Evolutionary conservation across 2,888 invertebrate species (phyloP).

Genomic region (Eristalis tenax): DNA sequence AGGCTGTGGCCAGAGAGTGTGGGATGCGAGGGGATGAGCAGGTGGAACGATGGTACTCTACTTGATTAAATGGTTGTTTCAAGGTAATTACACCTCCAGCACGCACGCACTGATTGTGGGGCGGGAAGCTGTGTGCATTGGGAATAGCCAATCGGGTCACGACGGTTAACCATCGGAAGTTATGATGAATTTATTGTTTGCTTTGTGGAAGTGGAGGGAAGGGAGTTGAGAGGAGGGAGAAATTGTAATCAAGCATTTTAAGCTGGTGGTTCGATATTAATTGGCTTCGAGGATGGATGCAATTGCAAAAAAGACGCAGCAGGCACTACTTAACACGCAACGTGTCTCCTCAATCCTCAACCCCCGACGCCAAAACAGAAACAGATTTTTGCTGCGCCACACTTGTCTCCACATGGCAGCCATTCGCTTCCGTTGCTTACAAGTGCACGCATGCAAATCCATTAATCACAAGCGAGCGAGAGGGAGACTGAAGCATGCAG

Average conservation of each 20-base stretch:
- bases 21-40: neutral
- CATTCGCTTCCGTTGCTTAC: conserved; percentile 46
- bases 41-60: neutral
- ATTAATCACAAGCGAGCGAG: conserved; percentile 37
- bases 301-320: neutral
- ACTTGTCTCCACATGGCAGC: neutral
- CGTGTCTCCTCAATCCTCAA: too few species aligned
- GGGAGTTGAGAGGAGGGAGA: neutral
- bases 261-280: neutral
- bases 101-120: neutral
- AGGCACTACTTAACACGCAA: too few species aligned
- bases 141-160: neutral
- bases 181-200: neutral
- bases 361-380: too few species aligned
- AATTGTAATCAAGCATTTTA: neutral
- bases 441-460: conserved; percentile 48
- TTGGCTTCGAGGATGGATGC: neutral
- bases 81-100: conserved; percentile 29
- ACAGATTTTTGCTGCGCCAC: too few species aligned
- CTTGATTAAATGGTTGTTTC: conserved; percentile 45
- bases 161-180: neutral
- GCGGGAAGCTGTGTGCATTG: neutral
- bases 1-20: neutral
- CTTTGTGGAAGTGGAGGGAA: neutral
- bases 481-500: neutral